Evolutionary conservation across 2,888 invertebrate species (phyloP), one percentile per base, ranked within the genome.

Genomic region (Aspidapion aeneum): DNA sequence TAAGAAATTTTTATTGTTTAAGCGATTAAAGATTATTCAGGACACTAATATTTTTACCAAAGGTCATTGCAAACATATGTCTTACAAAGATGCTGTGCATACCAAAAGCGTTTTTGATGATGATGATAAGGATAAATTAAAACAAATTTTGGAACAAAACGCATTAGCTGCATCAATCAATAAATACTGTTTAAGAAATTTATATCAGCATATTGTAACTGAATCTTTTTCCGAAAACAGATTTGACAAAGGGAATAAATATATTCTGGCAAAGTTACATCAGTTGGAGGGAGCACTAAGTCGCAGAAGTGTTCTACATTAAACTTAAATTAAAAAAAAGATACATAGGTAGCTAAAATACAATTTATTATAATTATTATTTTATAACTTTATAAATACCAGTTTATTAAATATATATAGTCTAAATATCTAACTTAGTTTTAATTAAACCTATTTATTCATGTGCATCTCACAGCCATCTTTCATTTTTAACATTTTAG

Each of bases 51-150:
- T 66, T 1, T 72, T 72, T 62, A 52, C 59, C 12, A 61, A 59
- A 52, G 64, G 63, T 1, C 18, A 68, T 18, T 21, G 54, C 16
- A 71, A 71, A 61, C 20, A 62, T 49, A 21, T 69, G 12, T 49
- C 59, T 18, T 55, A 63, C 21, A 62, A 52, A 22, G 12, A 19
- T 18, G 58, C 65, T 12, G 57, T 54, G 50, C 48, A 58, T 2
- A 51, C 54, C 49, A 18, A 35, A n/a, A 50, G 57, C 21, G 20
- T 70, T 18, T 69, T 69, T 49, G 69, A 72, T n/a, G 70, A 69
- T 18, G 68, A 68, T 7, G 68, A 68, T 56, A 63, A 61, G 57
- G 59, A 62, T 18, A 64, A 64, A 50, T 20, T 72, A 3, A 68
- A 61, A 19, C 51, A 63, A 9, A 67, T 71, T 18, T 66, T 56